Conservation (phyloP, 1,140 invertebrate genomes). For the Antheraea mylitta region DNA sequence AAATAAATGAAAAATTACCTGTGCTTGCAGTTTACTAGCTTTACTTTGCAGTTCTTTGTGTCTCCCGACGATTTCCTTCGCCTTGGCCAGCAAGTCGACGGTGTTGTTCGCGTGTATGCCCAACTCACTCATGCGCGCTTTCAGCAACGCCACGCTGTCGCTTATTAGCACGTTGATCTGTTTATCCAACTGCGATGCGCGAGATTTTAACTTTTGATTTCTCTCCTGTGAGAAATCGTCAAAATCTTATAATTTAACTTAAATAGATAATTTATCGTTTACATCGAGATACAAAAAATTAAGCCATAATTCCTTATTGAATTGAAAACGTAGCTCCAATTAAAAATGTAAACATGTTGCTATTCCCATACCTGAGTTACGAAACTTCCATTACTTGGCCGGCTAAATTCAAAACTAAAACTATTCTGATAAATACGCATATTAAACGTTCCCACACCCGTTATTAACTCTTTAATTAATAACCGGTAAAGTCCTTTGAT, state of each 20-base stretch:
- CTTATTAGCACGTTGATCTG: slow-evolving; percentile 94
- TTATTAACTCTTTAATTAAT: too few relatives aligned
- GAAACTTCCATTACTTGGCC: too few relatives aligned
- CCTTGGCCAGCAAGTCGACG: slow-evolving; percentile 91
- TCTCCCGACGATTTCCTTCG: slow-evolving; percentile 94
- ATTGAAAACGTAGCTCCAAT: too few relatives aligned
- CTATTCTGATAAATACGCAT: too few relatives aligned
- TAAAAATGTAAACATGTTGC: too few relatives aligned
- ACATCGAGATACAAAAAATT: too few relatives aligned
- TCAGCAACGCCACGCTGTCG: slow-evolving; percentile 93
- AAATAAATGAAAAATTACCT: slow-evolving; percentile 78
- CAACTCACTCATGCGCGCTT: slow-evolving; percentile 93
- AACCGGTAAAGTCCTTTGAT: too few relatives aligned
- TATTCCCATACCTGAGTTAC: too few relatives aligned
- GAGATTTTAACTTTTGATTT: slow-evolving; percentile 88
- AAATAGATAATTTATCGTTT: neutral
- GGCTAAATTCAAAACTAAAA: too few relatives aligned
- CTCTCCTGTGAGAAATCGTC: slow-evolving; percentile 80
- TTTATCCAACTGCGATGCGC: slow-evolving; percentile 92
- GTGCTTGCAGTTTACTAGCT: slow-evolving; percentile 88
- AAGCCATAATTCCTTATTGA: too few relatives aligned
- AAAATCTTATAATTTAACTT: neutral
- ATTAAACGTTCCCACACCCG: too few relatives aligned
- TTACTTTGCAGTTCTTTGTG: slow-evolving; percentile 95
- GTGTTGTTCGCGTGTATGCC: slow-evolving; percentile 91